Evolutionary conservation across 2,797 vertebrate genomes (phyloP).

Genomic region (Sebastes hubbsi): DNA sequence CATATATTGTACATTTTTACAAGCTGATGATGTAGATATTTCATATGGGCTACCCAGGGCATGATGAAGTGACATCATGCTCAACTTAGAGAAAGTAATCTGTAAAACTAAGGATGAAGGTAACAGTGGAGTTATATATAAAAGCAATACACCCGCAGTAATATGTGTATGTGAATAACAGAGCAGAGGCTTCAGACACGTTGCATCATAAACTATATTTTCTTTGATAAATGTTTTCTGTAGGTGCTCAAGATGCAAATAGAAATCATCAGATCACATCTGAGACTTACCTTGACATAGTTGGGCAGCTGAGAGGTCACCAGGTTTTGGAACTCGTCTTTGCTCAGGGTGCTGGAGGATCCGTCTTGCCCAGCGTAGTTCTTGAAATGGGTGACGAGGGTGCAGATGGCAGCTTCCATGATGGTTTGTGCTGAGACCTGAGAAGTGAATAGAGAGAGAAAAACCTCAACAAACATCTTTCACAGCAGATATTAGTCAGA

Average conservation of each 20-base stretch:
- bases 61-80: too few relatives aligned
- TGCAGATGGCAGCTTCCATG: conserved; percentile 83
- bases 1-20: background rate
- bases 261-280: background rate
- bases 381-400: conserved; percentile 80
- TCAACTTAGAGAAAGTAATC: background rate
- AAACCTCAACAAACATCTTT: background rate
- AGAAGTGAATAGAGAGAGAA: background rate
- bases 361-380: conserved; percentile 76
- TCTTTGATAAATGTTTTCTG: background rate
- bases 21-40: background rate
- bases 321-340: conserved; percentile 79
- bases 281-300: conserved; percentile 73
- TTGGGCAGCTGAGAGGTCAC: conserved; percentile 79
- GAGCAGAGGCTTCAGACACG: background rate
- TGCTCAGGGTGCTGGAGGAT: conserved; percentile 77
- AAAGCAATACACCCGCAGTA: background rate
- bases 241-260: background rate
- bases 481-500: background rate
- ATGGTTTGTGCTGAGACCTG: conserved; percentile 10
- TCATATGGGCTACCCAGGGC: too few relatives aligned
- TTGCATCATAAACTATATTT: background rate
- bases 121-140: background rate
- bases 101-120: background rate
- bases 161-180: background rate